Conservation (phyloP, 1,140 invertebrate species). For the Charaxes varanes region DNA sequence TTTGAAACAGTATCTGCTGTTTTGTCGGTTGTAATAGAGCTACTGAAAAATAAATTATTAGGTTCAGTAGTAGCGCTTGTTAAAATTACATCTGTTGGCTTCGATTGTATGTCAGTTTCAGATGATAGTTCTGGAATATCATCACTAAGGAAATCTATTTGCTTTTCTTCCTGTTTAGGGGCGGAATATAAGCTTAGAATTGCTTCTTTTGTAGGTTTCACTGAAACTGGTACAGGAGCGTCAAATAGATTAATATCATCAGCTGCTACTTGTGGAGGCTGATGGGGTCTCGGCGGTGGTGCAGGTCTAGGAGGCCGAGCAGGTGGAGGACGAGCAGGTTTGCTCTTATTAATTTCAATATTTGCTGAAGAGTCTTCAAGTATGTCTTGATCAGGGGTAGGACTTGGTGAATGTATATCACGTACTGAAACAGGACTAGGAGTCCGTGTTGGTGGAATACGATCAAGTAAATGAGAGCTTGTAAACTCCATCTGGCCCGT, state of each 20-base stretch:
- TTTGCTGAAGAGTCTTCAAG: constrained; percentile 30
- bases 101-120: constrained; percentile 23
- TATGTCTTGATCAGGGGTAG: constrained; percentile 82
- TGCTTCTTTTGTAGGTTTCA: constrained; percentile 76
- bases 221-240: constrained; percentile 42
- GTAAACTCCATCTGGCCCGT: constrained; percentile 92
- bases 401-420: constrained; percentile 86
- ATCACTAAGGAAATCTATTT: constrained; percentile 74
- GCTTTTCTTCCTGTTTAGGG: constrained; percentile 69
- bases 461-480: constrained; percentile 86
- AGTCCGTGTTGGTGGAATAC: constrained; percentile 86
- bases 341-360: constrained; percentile 63
- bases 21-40: constrained; percentile 7
- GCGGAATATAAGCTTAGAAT: constrained; percentile 80
- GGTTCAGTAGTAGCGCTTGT: constrained; percentile 12
- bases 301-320: constrained; percentile 43
- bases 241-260: constrained; percentile 70
- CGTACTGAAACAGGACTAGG: constrained; percentile 88
- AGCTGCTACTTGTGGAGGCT: constrained; percentile 26
- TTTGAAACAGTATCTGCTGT: constrained; percentile 3
- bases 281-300: constrained; percentile 38
- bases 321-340: constrained; percentile 47
- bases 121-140: constrained; percentile 62
- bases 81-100: constrained; percentile 24
- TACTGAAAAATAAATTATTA: constrained; percentile 22